Conservation (phyloP, 2,797 vertebrate species). For the Sebastes steindachneri region DNA sequence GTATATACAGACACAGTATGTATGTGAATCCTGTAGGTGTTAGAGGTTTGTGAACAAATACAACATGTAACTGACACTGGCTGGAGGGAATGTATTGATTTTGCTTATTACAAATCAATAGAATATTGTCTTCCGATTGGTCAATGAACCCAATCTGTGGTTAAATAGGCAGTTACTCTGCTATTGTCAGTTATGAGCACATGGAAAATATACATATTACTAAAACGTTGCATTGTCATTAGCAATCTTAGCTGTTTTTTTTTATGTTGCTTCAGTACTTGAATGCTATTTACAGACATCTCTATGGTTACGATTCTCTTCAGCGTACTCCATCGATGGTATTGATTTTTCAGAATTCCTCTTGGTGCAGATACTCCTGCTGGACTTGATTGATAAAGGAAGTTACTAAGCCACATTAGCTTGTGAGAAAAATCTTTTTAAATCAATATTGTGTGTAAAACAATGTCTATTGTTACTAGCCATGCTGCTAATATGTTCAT, state of each 20-base stretch:
- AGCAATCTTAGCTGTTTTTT: background rate
- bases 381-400: background rate
- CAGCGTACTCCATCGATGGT: background rate
- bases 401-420: background rate
- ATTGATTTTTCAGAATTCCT: background rate
- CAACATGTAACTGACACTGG: background rate
- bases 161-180: background rate
- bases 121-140: conserved; percentile 3
- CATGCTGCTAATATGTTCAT: background rate
- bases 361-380: background rate
- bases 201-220: background rate
- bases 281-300: background rate
- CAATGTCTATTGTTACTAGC: background rate
- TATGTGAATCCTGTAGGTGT: background rate
- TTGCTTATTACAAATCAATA: background rate
- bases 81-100: background rate
- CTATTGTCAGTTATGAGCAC: background rate
- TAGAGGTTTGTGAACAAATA: background rate
- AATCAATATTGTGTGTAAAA: background rate
- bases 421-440: background rate
- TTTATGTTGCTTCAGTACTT: background rate
- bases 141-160: background rate
- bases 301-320: background rate
- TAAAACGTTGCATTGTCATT: background rate
- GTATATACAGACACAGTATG: background rate